Conservation (phyloP, 2,888 invertebrate genomes). For the Cheilosia vulpina region DNA sequence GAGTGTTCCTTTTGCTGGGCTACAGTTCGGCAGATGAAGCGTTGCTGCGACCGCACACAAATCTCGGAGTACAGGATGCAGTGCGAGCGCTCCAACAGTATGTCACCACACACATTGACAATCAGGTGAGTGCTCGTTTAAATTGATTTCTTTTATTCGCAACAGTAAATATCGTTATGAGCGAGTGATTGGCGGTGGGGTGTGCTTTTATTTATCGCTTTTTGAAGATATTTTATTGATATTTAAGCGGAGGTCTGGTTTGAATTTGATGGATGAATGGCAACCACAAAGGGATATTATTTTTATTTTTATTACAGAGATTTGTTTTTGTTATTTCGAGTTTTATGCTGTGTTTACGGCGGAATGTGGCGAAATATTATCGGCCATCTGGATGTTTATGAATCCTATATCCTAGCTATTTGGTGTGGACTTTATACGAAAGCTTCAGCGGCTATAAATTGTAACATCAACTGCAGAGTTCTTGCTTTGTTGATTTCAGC, state of each 20-base stretch:
- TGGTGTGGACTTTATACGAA: no score
- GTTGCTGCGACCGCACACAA: constrained; percentile 91
- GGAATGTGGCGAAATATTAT: constrained; percentile 1
- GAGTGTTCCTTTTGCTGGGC: constrained; percentile 94
- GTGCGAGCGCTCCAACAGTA: constrained; percentile 92
- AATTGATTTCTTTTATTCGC: constrained; percentile 55
- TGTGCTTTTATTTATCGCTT: constrained; percentile 37
- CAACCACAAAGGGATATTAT: constrained; percentile 43
- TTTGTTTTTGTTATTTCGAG: background rate
- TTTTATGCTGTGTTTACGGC: constrained; percentile 21
- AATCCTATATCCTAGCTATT: background rate
- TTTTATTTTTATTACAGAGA: background rate
- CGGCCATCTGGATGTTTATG: constrained; percentile 22
- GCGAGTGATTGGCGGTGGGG: constrained; percentile 3
- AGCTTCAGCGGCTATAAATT: no score
- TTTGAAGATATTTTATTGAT: constrained; percentile 44
- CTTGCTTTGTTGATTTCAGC: no score
- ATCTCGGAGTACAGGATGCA: constrained; percentile 93
- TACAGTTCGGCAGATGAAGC: constrained; percentile 96
- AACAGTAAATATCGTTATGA: constrained; percentile 11
- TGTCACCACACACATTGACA: constrained; percentile 88
- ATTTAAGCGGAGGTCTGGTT: constrained; percentile 37
- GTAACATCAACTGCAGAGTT: no score
- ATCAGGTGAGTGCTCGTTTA: constrained; percentile 85
- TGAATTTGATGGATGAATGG: constrained; percentile 36